Evolutionary conservation across 1,140 invertebrate genomes (phyloP).

Genomic region (Drosophila ironensis): DNA sequence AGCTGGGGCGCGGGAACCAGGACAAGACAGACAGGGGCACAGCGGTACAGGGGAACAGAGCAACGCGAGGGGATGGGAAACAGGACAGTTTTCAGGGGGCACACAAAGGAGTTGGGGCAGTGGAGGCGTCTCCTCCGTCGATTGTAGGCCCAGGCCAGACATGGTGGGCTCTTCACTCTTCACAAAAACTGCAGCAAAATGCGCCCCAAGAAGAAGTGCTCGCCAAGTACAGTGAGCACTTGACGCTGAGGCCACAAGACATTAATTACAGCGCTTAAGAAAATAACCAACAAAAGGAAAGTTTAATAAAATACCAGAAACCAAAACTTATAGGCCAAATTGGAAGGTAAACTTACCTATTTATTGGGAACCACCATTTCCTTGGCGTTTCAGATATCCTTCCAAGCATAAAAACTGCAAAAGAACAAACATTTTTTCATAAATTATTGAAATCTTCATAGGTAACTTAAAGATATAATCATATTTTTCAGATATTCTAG

Average conservation of each 20-base stretch:
- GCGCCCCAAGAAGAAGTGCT: constrained; percentile 17
- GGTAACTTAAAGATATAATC: neutral
- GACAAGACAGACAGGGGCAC: constrained; percentile 32
- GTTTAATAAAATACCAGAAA: neutral
- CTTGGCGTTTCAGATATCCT: neutral
- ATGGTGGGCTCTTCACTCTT: constrained; percentile 28
- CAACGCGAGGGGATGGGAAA: neutral
- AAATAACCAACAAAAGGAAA: constrained; percentile 30
- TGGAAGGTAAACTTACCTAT: constrained; percentile 17
- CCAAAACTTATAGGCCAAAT: neutral
- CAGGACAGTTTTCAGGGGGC: constrained; percentile 4
- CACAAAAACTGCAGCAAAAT: constrained; percentile 2
- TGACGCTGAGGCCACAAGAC: constrained; percentile 29
- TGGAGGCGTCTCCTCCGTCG: constrained; percentile 30
- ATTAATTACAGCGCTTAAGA: constrained; percentile 34
- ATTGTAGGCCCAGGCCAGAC: constrained; percentile 31
- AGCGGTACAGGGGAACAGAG: neutral
- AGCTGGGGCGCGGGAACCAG: constrained; percentile 64
- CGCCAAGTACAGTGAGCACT: constrained; percentile 40
- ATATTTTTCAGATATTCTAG: neutral
- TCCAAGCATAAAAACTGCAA: neutral
- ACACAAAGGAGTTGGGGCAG: constrained; percentile 13
- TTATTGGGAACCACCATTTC: neutral
- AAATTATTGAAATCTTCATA: neutral
- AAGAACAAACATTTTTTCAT: neutral